Evolutionary conservation across 2,888 invertebrate species (phyloP), one percentile per base, ranked within the genome.

Genomic region (Ctena decussata): DNA sequence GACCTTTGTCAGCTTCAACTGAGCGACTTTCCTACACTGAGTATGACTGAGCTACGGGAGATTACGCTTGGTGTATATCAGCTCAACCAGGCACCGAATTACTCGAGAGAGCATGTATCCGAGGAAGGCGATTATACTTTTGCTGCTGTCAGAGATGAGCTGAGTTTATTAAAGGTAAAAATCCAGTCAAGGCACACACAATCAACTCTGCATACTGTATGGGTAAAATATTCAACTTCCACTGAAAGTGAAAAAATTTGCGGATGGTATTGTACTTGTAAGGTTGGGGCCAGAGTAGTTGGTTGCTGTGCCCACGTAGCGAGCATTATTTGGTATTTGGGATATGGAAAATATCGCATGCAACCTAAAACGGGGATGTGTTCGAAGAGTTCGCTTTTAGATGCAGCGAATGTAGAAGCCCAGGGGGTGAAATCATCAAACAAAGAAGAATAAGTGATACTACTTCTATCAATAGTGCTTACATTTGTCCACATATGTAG

Each of bases 1-100:
- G 2, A 5, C 21, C 6, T 46, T 18, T 12, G 18, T 5, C 11
- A 5, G 6, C 12, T 18, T 3, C 18, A 46, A 5, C 46, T 46
- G 11, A 46, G 2, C 3, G 46, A 46, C 21, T 46, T 46, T n/a
- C 46, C 49, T 49, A 21, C 5, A 5, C 8, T 49, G 49, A 15
- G 12, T 21, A 3, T 21, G n/a, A 21, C 8, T 21, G 18, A 49
- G 11, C 49, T 46, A 15, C 46, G 80, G 1, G 27, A 60, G 3
- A 72, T 80, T 44, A 69, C 80, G 12, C 39, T 80, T 39, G 75
- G 75, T 24, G 39, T 80, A 6, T 75, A 80, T 46, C 75, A 80
- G 41, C 35, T 80, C 0, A 75, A 70, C 35, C 74, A 80, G 53
- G 73, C 27, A 24, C n/a, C 24, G 2, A 30, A 21, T 11, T 80